These are phyloP conservation scores for Harpalus rufipes DNA, from an alignment of 2,888 invertebrate species.

Conservation along the genomic window DNA sequence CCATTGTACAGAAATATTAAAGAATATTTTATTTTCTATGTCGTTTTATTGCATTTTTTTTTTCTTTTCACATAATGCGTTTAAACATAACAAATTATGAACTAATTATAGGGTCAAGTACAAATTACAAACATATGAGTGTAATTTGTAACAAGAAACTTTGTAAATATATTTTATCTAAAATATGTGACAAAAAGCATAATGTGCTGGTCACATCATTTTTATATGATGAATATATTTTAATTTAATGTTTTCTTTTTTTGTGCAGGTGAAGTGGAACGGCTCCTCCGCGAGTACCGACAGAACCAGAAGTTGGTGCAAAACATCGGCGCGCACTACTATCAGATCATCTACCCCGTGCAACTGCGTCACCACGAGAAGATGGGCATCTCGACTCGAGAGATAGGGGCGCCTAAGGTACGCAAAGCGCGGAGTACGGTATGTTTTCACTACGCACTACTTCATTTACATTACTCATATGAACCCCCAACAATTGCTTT, in stretches of 20 bases:
- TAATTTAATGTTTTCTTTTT: background rate
- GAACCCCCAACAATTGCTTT: constrained; percentile 38
- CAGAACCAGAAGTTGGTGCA: constrained; percentile 95
- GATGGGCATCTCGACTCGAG: constrained; percentile 96
- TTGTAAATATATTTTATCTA: too few species aligned
- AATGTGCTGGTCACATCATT: too few species aligned
- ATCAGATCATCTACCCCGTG: constrained; percentile 96
- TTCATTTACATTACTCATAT: constrained; percentile 70
- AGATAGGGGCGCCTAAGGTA: constrained; percentile 93
- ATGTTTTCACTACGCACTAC: constrained; percentile 77
- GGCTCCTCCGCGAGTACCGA: constrained; percentile 92
- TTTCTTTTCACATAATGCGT: too few species aligned
- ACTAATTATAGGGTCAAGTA: too few species aligned
- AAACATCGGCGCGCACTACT: constrained; percentile 94
- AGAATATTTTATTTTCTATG: too few species aligned
- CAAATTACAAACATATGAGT: too few species aligned
- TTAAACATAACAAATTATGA: too few species aligned
- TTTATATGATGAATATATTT: too few species aligned
- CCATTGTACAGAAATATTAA: too few species aligned
- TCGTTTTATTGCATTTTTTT: too few species aligned
- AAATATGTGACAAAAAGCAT: too few species aligned
- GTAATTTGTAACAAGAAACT: too few species aligned
- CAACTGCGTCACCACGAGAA: constrained; percentile 96
- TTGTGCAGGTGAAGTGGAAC: constrained; percentile 90
- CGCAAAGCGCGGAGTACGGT: constrained; percentile 81